Base-by-base conservation (phyloP, 1,140 invertebrate species). In the Nomia melanderi region DNA sequence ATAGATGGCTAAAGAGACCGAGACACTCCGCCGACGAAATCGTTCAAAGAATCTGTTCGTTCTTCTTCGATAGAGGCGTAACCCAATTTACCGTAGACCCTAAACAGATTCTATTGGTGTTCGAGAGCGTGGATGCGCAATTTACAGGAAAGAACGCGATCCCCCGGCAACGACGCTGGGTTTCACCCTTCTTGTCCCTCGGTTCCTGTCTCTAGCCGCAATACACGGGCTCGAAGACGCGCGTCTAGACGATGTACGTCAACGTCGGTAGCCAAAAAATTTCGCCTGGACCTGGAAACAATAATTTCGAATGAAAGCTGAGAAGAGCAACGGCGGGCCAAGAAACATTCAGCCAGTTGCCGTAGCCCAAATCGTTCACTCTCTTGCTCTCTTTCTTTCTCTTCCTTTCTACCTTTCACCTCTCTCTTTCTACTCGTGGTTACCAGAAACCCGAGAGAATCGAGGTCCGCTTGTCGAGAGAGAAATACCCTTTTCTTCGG, bases 161-260 rank as follows among this genome's bases (percentile, higher is more conserved):
- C 63, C 57, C 33, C 36, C 20, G 27, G n/a, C 53, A 27, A 36
- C 36, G 5, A 41, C 57, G 8, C 0, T 11, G 54, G 66, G 76
- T 70, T 74, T 69, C 65, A 84, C 66, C 66, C 77, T 82, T 33
- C 64, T 53, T 17, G 12, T 25, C 39, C 12, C 62, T 71, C 78
- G 79, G 63, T 36, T 36, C 78, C 82, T 67, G 77, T 67, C 79
- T 74, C 56, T 59, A 47, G 54, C 47, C 56, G 62, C 17, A 23
- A 56, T 20, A 14, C 33, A 17, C 9, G 6, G 0, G 20, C 27
- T 41, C 67, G 50, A 47, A 72, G 82, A 54, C 65, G 50, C 65
- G 76, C 59, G 84, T 86, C 84, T 82, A 78, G 81, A 87, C 83
- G 83, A 83, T 80, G 80, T 82, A 85, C 53, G 62, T 56, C 83